These are phyloP conservation scores for Epinotia brunnichana DNA, from an alignment of 2,888 invertebrate genomes.

Conservation along the genomic window DNA sequence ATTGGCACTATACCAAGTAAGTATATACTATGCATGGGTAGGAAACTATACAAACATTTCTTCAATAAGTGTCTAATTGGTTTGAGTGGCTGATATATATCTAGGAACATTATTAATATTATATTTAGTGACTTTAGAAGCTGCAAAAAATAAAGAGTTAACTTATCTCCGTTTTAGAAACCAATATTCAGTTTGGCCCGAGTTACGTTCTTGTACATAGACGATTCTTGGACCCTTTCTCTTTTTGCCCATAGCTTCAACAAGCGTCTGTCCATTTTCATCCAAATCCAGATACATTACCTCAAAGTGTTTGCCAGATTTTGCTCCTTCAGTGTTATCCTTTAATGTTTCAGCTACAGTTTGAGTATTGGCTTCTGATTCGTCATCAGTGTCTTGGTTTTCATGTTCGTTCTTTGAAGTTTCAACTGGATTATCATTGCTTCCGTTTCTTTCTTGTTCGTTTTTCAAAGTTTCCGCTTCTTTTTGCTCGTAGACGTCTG, in stretches of 20 bases:
- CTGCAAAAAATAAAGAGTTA: neutral
- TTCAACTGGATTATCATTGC: neutral
- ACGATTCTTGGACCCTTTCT: slow-evolving; percentile 8
- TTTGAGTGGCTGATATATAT: too few relatives aligned
- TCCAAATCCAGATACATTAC: slow-evolving; percentile 29
- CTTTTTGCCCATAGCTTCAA: slow-evolving; percentile 13
- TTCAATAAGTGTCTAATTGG: too few relatives aligned
- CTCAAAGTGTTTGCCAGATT: neutral
- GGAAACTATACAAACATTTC: too few relatives aligned
- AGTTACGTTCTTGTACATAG: slow-evolving; percentile 20
- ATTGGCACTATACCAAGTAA: too few relatives aligned
- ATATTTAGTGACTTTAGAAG: neutral
- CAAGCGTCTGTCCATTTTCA: slow-evolving; percentile 26
- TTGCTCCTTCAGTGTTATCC: neutral
- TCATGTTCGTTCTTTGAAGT: neutral
- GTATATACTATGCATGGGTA: too few relatives aligned
- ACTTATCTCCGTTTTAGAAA: slow-evolving; percentile 19
- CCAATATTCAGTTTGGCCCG: slow-evolving; percentile 26
- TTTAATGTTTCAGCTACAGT: neutral
- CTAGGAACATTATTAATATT: neutral
- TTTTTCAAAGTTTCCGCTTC: neutral
- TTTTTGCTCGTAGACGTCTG: neutral
- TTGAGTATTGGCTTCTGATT: neutral
- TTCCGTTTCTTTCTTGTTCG: neutral
- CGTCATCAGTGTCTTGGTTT: neutral